Conservation (phyloP, 1,140 invertebrate genomes). For the Galleria mellonella region DNA sequence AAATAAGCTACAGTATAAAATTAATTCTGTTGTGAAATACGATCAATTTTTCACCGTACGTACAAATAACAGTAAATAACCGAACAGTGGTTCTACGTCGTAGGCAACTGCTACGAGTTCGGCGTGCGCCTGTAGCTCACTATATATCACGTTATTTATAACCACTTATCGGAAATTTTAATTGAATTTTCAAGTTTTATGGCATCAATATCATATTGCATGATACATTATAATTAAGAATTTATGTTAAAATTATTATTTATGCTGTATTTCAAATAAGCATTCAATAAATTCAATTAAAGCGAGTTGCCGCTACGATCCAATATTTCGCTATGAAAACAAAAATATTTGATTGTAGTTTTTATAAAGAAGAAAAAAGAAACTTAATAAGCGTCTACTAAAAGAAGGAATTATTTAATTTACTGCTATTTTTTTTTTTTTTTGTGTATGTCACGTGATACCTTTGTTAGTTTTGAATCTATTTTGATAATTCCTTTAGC, state of each 20-base stretch:
- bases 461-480: too few relatives aligned
- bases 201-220: background rate
- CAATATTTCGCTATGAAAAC: background rate
- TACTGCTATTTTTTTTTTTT: too few relatives aligned
- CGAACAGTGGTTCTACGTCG: conserved; percentile 6
- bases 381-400: too few relatives aligned
- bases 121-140: background rate
- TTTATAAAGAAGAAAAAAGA: too few relatives aligned
- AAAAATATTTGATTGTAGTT: background rate
- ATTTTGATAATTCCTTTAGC: too few relatives aligned
- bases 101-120: conserved; percentile 6
- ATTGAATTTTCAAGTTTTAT: conserved; percentile 4
- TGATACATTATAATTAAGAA: background rate
- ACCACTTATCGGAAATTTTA: conserved; percentile 3
- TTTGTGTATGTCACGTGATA: too few relatives aligned
- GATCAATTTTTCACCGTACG: background rate
- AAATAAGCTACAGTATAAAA: background rate
- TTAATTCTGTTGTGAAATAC: background rate
- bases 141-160: conserved; percentile 3
- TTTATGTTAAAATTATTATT: background rate
- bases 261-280: background rate
- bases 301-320: background rate
- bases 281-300: too few relatives aligned
- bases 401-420: too few relatives aligned
- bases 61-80: conserved; percentile 6